Conservation (phyloP, 2,113 vertebrate genomes). For the Jacana jacana region DNA sequence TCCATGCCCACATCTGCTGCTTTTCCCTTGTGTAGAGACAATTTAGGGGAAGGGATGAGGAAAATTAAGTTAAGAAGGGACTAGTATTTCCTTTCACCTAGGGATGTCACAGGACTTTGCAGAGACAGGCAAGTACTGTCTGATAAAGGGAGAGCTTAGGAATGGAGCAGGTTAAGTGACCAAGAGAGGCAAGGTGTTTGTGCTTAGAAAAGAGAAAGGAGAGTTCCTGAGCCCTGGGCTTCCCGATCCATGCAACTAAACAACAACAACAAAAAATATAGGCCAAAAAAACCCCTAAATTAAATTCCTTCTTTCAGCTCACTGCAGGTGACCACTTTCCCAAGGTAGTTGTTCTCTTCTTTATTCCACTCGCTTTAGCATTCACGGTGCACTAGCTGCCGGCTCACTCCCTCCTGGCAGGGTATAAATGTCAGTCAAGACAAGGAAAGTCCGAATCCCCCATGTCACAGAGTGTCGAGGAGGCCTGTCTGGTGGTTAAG, state of each 20-base stretch:
- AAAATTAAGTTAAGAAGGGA: background rate
- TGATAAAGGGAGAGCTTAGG: background rate
- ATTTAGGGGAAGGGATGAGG: background rate
- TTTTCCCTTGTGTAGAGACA: background rate
- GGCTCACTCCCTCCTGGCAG: constrained; percentile 10
- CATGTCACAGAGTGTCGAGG: background rate
- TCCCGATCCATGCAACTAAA: background rate
- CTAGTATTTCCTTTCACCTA: background rate
- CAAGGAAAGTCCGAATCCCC: constrained; percentile 40
- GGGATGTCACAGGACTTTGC: background rate
- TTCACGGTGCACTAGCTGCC: background rate
- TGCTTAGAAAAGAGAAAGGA: background rate
- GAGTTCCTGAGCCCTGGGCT: background rate
- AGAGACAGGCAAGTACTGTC: background rate
- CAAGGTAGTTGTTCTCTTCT: background rate
- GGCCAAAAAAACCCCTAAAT: background rate
- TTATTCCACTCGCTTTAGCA: constrained; percentile 19
- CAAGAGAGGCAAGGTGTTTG: background rate
- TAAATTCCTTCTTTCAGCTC: background rate
- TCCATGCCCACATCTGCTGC: background rate
- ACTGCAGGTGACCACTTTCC: background rate
- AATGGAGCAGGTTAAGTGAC: accelerated
- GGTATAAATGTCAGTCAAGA: constrained; percentile 63
- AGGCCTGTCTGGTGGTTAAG: constrained; percentile 4
- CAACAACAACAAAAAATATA: background rate